phyloP scores from a whole-genome alignment of 2,888 invertebrate species.

The Celastrina argiolus region DNA sequence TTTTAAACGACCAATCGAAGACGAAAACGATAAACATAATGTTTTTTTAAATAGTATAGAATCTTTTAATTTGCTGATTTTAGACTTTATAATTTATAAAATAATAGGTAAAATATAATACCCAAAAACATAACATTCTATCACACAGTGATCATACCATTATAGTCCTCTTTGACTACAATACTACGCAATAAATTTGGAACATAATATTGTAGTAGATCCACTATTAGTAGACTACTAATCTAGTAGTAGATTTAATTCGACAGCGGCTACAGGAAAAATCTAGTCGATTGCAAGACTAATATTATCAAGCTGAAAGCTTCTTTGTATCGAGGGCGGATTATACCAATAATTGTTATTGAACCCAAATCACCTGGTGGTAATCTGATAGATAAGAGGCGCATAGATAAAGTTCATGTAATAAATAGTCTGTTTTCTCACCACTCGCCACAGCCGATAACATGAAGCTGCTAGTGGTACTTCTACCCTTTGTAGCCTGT shows the following conservation, averaged over 20 bases:
- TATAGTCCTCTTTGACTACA: too few relatives aligned
- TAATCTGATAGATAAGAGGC: background rate
- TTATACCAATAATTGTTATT: background rate
- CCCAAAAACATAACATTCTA: too few relatives aligned
- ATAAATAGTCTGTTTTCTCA: background rate
- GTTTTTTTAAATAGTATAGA: too few relatives aligned
- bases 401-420: background rate
- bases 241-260: background rate
- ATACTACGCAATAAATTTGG: too few relatives aligned
- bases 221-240: too few relatives aligned
- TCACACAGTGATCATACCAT: too few relatives aligned
- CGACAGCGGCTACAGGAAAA: background rate
- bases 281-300: background rate
- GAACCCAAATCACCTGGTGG: background rate
- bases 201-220: too few relatives aligned
- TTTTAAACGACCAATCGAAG: too few relatives aligned
- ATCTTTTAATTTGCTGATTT: too few relatives aligned
- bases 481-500: slow-evolving; percentile 25
- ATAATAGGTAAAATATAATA: too few relatives aligned
- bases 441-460: background rate
- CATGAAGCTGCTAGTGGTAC: slow-evolving; percentile 19
- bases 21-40: too few relatives aligned
- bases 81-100: too few relatives aligned
- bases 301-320: background rate
- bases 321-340: background rate